Base-by-base conservation (phyloP, 2,797 vertebrate genomes). In the Sebastes matsubarae region DNA sequence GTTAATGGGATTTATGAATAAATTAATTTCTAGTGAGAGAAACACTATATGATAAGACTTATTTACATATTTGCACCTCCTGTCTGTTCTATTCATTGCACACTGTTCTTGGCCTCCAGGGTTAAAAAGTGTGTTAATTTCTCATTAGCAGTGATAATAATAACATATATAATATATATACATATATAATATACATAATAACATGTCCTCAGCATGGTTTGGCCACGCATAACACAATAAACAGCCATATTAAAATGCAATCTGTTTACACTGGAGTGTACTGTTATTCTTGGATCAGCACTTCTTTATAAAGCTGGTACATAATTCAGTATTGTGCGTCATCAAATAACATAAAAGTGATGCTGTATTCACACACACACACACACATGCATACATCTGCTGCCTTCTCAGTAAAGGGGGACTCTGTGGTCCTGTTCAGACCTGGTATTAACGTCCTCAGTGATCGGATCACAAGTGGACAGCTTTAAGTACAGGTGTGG, bases 221-320 rank as follows among this genome's bases (percentile, higher is more conserved):
- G 18, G 27, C 50, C 68, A 68, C n/a, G 61, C n/a, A 42, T 38
- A 1, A 32, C 34, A 50, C 34, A 68, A 42, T 52, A 66, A 75
- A 61, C 11, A 60, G 7, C 29, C n/a, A 30, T 11, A n/a, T 55
- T 55, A 22, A 50, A 59, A 38, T 32, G 9, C 34, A 59, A 20
- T 42, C 29, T 64, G 29, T 42, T 58, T 30, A 22, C 27, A 42
- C 24, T 16, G 18, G 10, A 73, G 59, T 24, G 12, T 34, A 3
- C 57, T 65, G 50, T 42, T 83, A 75, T 66, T 79, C 24, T 85
- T 58, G 57, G 52, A 76, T 78, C 66, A 58, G 55, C 38, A 30
- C 34, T 71, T 67, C 46, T 71, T 67, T 20, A 71, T 70, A 36
- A 70, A 38, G 29, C 52, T 55, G 27, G 34, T 75, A 25, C 73